These are phyloP conservation scores for Ammodytes marinus DNA, from an alignment of 2,113 vertebrate species.

Conservation along the genomic window DNA sequence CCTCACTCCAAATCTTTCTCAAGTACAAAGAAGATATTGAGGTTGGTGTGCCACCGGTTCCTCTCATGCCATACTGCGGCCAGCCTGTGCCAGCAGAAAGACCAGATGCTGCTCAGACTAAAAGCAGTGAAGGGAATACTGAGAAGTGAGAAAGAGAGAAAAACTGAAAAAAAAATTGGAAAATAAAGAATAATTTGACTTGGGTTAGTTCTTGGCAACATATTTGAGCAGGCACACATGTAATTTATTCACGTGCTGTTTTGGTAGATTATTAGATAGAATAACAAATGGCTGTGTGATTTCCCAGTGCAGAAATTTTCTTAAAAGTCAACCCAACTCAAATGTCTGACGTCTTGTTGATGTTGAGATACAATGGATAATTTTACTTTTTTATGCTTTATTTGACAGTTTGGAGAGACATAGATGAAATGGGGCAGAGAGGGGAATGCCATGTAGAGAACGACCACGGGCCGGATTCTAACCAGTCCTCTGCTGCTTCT, in stretches of 20 bases:
- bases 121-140: constrained; percentile 30
- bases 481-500: too few relatives aligned
- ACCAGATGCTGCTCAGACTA: constrained; percentile 37
- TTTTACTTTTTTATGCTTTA: too few relatives aligned
- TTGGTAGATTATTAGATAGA: constrained; percentile 55
- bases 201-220: constrained; percentile 57
- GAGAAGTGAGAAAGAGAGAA: constrained; percentile 34
- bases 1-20: constrained; percentile 48
- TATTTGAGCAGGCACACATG: constrained; percentile 55
- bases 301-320: constrained; percentile 42
- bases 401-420: too few relatives aligned
- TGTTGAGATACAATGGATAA: too few relatives aligned
- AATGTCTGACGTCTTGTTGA: too few relatives aligned
- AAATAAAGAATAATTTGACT: constrained; percentile 56
- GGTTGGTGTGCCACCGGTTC: constrained; percentile 64
- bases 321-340: not conserved
- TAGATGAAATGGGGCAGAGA: too few relatives aligned
- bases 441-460: too few relatives aligned
- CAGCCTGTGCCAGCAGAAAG: constrained; percentile 58
- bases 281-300: constrained; percentile 49
- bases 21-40: constrained; percentile 59
- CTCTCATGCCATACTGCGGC: constrained; percentile 48
- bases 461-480: too few relatives aligned
- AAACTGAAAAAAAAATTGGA: constrained; percentile 39
- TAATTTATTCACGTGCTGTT: constrained; percentile 54